Evolutionary conservation across 2,113 vertebrate genomes (phyloP).

Genomic region (Trichomycterus rosablanca): DNA sequence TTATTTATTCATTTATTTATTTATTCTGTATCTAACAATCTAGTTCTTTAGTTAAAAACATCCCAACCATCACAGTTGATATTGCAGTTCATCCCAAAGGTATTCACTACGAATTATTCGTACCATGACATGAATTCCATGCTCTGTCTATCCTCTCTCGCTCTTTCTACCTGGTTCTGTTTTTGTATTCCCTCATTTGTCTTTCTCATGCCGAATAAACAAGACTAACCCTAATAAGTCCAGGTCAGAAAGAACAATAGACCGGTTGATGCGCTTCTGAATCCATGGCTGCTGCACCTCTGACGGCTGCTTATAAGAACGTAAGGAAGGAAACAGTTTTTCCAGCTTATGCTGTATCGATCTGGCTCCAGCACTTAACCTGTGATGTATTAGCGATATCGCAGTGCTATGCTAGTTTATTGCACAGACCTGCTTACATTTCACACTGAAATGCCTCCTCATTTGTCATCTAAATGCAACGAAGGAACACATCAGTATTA

Average conservation of each 20-base stretch:
- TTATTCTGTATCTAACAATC: no score
- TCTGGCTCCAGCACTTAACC: conserved; percentile 54
- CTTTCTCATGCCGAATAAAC: conserved; percentile 14
- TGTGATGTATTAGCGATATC: conserved; percentile 57
- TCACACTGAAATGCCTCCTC: not conserved
- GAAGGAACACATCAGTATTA: not conserved
- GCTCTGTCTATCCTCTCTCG: no score
- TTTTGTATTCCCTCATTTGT: not conserved
- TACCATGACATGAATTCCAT: no score
- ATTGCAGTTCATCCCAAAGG: no score
- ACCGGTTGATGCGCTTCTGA: conserved; percentile 53
- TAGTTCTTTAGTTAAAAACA: no score
- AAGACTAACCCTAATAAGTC: conserved; percentile 40
- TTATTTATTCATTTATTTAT: no score
- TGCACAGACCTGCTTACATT: conserved; percentile 40
- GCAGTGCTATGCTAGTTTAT: conserved; percentile 24
- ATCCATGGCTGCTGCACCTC: conserved; percentile 55
- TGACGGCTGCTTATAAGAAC: conserved; percentile 56
- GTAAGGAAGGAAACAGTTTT: conserved; percentile 64
- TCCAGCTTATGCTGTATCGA: conserved; percentile 59
- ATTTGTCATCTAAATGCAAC: conserved; percentile 10
- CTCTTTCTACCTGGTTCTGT: conserved; percentile 4
- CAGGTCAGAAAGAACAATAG: conserved; percentile 37
- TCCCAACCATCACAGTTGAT: no score
- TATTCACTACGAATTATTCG: no score